Evolutionary conservation across 2,888 invertebrate genomes (phyloP), one percentile per base, ranked within the genome.

Genomic region (Phragmatobia fuliginosa): DNA sequence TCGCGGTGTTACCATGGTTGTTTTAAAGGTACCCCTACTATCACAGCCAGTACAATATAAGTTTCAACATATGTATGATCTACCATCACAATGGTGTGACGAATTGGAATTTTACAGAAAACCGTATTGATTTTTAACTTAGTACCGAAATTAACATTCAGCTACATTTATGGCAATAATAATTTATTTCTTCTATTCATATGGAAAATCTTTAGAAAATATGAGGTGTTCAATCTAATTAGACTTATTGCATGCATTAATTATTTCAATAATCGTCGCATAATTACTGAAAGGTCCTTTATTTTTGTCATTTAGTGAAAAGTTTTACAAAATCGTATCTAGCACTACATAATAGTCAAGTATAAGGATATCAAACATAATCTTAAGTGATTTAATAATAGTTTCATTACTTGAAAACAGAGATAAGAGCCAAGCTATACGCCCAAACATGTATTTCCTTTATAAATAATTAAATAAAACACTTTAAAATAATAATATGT

Each of bases 111-210:
- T 83, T 75, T 68, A 77, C 79, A 76, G 81, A 25, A 45, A 71
- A 74, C 69, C 52, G 18, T 4, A 73, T 72, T 32, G 62, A 62
- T 73, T 81, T 71, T 60, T 68, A n/a, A 72, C 67, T 61, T 68
- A 61, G 16, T 41, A 25, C 65, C 73, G 59, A 64, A 32, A 38
- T 41, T 69, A 56, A 61, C 73, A 69, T 59, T 66, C 59, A 66
- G 70, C 67, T 64, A 59, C 61, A 38, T 28, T 28, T 62, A 38
- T 38, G 38, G 25, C 38, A 62, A 28, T 66, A 73, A 71, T 65
- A 71, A 74, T 75, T 80, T 75, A 81, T 84, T 74, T 72, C 38
- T 45, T 28, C 38, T 58, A 80, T 84, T 79, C 65, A 80, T 71
- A 76, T 83, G 79, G 45, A 74, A 73, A 74, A 77, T 73, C 61